A percentile compares a stretch with the other conserved stretches of the same genome.
Conservation (phyloP, 2,888 invertebrate species). For the Nezara viridula region DNA sequence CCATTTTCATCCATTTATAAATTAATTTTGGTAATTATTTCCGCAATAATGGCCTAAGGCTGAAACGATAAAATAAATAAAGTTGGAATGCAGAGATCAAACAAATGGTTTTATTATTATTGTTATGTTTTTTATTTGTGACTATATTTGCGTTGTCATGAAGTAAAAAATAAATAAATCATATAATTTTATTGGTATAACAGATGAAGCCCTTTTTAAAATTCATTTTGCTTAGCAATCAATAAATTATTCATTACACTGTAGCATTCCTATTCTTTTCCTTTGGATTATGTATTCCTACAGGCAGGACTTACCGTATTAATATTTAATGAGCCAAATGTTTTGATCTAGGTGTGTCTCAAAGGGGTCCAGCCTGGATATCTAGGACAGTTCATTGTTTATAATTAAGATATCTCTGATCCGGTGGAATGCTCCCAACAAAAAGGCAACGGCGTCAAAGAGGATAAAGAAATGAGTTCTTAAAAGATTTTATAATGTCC, state of each 20-base stretch:
- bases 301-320: neutral
- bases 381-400: conserved; percentile 31
- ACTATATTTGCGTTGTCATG: too few relatives aligned
- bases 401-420: conserved; percentile 27
- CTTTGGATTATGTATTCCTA: neutral
- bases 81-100: too few relatives aligned
- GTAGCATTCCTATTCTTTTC: neutral
- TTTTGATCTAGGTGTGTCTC: neutral
- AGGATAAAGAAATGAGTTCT: conserved; percentile 39
- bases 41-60: too few relatives aligned
- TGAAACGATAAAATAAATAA: too few relatives aligned
- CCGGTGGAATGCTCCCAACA: conserved; percentile 30
- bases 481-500: conserved; percentile 42
- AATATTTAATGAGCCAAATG: conserved; percentile 21
- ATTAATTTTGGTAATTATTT: too few relatives aligned
- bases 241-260: neutral
- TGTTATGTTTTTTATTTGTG: too few relatives aligned
- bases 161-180: too few relatives aligned
- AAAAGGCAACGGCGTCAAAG: conserved; percentile 10
- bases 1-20: too few relatives aligned
- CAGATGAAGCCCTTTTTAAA: neutral
- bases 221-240: neutral
- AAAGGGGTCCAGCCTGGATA: neutral
- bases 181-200: too few relatives aligned
- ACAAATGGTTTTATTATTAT: too few relatives aligned